Conservation (phyloP, 2,113 vertebrate species). For the Phoenicopterus ruber region DNA sequence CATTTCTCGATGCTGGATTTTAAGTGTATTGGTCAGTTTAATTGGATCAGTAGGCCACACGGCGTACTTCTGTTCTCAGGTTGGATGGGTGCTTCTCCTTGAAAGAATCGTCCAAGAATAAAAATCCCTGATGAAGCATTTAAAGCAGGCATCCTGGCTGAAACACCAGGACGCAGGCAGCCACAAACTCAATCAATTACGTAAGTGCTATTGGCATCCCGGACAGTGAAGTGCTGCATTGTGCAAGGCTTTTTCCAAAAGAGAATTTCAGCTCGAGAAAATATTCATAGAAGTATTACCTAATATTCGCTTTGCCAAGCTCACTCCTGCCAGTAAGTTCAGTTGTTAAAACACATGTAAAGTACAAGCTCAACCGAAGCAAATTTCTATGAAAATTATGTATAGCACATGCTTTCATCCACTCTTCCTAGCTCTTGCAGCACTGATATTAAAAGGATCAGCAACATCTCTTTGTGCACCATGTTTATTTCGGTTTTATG, state of each 20-base stretch:
- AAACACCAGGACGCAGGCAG: neutral
- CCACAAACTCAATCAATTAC: constrained; percentile 44
- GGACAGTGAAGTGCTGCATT: neutral
- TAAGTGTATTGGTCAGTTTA: constrained; percentile 29
- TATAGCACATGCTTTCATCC: constrained; percentile 22
- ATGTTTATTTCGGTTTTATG: constrained; percentile 31
- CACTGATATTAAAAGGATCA: neutral
- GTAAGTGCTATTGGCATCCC: neutral
- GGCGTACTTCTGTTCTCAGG: neutral
- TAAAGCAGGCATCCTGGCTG: neutral
- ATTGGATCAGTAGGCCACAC: constrained; percentile 32
- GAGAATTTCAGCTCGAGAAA: neutral
- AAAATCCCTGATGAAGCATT: constrained; percentile 57
- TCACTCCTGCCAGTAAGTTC: constrained; percentile 19
- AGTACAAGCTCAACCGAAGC: constrained; percentile 26
- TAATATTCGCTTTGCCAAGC: constrained; percentile 44
- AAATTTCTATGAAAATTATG: constrained; percentile 48
- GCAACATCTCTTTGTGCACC: neutral
- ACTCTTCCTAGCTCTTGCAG: neutral
- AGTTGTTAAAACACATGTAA: constrained; percentile 53
- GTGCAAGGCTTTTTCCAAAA: constrained; percentile 7
- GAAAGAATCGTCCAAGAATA: constrained; percentile 35
- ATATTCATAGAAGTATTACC: constrained; percentile 34
- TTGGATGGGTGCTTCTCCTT: constrained; percentile 30
- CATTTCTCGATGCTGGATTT: neutral